These are phyloP conservation scores for Lepus americanus DNA, from an alignment of 2,113 vertebrate genomes.

Conservation along the genomic window DNA sequence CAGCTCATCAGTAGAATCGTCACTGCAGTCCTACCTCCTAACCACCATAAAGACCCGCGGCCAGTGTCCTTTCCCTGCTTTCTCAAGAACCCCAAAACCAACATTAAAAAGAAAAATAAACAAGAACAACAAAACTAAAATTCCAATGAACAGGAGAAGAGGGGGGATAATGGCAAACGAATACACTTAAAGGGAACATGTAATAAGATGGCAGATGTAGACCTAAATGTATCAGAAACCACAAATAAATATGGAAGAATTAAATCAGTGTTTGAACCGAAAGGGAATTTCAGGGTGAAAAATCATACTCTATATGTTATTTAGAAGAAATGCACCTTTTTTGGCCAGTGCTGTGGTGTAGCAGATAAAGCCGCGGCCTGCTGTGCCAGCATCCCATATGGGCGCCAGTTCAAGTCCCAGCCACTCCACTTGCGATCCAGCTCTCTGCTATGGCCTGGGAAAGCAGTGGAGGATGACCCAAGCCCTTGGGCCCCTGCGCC, in stretches of 20 bases:
- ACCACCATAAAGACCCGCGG: background rate
- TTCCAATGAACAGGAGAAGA: background rate
- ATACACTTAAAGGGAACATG: background rate
- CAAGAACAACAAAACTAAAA: background rate
- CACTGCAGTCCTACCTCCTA: background rate
- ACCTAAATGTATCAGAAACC: background rate
- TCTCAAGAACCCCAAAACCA: background rate
- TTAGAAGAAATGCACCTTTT: background rate
- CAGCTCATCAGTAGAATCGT: background rate
- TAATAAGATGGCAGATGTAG: background rate
- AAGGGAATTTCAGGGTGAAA: constrained; percentile 6
- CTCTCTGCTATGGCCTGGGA: too few relatives aligned
- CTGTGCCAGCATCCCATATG: too few relatives aligned
- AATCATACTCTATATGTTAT: background rate
- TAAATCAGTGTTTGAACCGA: constrained; percentile 9
- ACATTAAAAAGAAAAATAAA: background rate
- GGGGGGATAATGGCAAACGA: background rate
- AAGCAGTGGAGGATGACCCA: too few relatives aligned
- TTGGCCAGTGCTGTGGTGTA: too few relatives aligned
- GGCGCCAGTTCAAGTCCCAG: too few relatives aligned
- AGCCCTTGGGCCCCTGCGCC: too few relatives aligned
- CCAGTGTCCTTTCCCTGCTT: background rate
- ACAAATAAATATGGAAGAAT: background rate
- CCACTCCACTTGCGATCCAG: too few relatives aligned
- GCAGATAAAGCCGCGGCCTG: too few relatives aligned